A percentile compares a stretch with the other conserved stretches of the same genome.
These are phyloP conservation scores for Volucella inflata DNA, from an alignment of 2,888 invertebrate species.

Conservation along the genomic window DNA sequence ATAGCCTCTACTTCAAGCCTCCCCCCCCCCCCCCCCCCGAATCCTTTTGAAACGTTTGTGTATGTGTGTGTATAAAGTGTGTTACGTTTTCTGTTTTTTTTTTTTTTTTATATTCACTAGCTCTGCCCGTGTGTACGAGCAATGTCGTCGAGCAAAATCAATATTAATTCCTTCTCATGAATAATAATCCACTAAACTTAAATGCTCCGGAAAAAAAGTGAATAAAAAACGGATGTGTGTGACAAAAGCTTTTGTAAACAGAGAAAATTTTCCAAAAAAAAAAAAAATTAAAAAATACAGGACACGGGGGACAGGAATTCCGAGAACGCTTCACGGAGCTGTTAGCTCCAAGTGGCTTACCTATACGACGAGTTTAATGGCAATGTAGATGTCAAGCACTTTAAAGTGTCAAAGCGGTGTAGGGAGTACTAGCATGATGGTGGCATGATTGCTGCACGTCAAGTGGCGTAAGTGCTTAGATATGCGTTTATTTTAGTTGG, in stretches of 20 bases:
- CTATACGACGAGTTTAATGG: neutral
- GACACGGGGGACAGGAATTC: neutral
- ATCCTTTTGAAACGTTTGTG: slow-evolving; percentile 5
- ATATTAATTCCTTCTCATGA: slow-evolving; percentile 71
- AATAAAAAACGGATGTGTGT: slow-evolving; percentile 41
- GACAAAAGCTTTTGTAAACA: slow-evolving; percentile 54
- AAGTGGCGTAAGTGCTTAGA: slow-evolving; percentile 33
- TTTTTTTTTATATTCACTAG: neutral
- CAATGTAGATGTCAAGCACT: slow-evolving; percentile 45
- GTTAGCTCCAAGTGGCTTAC: no score
- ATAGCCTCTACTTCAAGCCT: neutral
- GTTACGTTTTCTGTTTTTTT: slow-evolving; percentile 4
- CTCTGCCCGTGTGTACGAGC: slow-evolving; percentile 14
- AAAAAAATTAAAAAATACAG: slow-evolving; percentile 26
- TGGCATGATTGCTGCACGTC: slow-evolving; percentile 11
- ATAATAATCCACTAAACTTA: slow-evolving; percentile 70
- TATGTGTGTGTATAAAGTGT: slow-evolving; percentile 34
- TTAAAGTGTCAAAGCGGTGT: neutral
- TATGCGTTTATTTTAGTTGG: slow-evolving; percentile 8
- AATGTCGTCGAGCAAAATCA: slow-evolving; percentile 58
- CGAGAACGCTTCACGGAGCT: no score
- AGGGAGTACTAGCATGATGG: no score
- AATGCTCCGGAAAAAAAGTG: slow-evolving; percentile 58
- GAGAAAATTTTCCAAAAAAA: neutral
- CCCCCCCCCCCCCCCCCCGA: neutral